Conservation (phyloP, 37 sponge, comb jelly and placozoan species). For the Amphimedon queenslandica region DNA sequence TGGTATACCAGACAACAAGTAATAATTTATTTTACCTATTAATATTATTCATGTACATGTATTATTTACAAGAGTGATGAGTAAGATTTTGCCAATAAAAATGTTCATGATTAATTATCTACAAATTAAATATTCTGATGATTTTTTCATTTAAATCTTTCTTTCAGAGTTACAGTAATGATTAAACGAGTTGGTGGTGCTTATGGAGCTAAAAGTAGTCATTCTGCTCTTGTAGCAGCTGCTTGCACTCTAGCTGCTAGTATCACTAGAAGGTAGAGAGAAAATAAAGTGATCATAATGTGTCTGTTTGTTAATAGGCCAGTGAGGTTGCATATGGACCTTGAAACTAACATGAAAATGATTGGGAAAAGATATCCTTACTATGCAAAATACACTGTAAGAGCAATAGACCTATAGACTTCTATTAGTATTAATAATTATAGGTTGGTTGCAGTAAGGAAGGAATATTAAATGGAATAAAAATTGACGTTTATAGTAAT, state of each 20-base stretch:
- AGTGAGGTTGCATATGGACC: slow-evolving; percentile 73
- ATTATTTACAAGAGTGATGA: background rate
- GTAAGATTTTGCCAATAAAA: background rate
- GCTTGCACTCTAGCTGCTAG: slow-evolving; percentile 64
- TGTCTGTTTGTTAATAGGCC: slow-evolving; percentile 29
- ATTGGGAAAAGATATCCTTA: too few species aligned
- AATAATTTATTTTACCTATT: too few species aligned
- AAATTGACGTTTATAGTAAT: slow-evolving; percentile 42
- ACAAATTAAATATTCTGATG: too few species aligned
- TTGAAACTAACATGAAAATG: too few species aligned
- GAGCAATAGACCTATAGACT: background rate
- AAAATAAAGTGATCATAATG: background rate
- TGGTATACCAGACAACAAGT: slow-evolving; percentile 57
- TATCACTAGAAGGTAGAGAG: slow-evolving; percentile 33
- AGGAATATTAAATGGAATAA: slow-evolving; percentile 58
- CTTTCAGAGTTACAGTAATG: slow-evolving; percentile 60
- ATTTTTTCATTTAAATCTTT: too few species aligned
- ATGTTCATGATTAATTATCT: background rate
- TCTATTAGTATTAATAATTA: background rate
- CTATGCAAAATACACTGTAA: slow-evolving; percentile 45
- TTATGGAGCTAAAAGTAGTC: slow-evolving; percentile 55
- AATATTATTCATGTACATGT: background rate
- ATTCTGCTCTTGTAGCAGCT: slow-evolving; percentile 40
- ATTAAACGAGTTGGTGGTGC: slow-evolving; percentile 71
- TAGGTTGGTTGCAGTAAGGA: slow-evolving; percentile 58